A percentile compares a stretch with the other conserved stretches of the same genome.
These are phyloP conservation scores for Anagyrus pseudococci DNA, from an alignment of 2,888 invertebrate genomes.

Conservation along the genomic window DNA sequence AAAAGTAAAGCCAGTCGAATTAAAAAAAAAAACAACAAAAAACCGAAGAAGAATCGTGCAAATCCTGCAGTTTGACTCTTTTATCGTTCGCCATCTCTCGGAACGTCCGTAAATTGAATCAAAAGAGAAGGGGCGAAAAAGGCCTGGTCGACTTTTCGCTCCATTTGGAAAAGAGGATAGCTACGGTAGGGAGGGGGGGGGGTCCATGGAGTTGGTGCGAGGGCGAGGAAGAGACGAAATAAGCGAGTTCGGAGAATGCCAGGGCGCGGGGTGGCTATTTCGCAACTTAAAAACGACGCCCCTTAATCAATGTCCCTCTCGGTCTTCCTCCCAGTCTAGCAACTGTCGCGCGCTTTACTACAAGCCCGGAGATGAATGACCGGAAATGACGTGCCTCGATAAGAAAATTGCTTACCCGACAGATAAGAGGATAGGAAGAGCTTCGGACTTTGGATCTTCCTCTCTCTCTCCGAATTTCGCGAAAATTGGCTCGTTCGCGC, in stretches of 20 bases:
- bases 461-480: slow-evolving; percentile 33
- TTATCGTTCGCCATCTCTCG: slow-evolving; percentile 48
- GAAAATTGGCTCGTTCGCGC: slow-evolving; percentile 43
- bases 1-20: slow-evolving; percentile 13
- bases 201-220: not conserved
- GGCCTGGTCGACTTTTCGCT: slow-evolving; percentile 10
- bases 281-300: slow-evolving; percentile 52
- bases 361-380: slow-evolving; percentile 56
- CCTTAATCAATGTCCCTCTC: slow-evolving; percentile 35
- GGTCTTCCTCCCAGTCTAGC: too few relatives aligned
- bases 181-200: slow-evolving; percentile 13
- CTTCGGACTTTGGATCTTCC: slow-evolving; percentile 30
- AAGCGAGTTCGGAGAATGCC: slow-evolving; percentile 20
- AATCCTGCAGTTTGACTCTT: slow-evolving; percentile 37
- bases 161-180: slow-evolving; percentile 44
- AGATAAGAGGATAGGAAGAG: not conserved
- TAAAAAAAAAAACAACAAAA: slow-evolving; percentile 33
- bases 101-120: slow-evolving; percentile 57
- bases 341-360: slow-evolving; percentile 1
- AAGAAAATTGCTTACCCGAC: slow-evolving; percentile 56
- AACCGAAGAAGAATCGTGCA: slow-evolving; percentile 10
- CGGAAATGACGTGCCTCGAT: slow-evolving; percentile 58
- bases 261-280: slow-evolving; percentile 47
- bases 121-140: slow-evolving; percentile 45
- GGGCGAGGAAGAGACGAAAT: slow-evolving; percentile 26